Percentiles rank a stretch among this genome's conserved stretches.
Conservation (phyloP, 2,888 invertebrate genomes). For the Phania funesta region DNA sequence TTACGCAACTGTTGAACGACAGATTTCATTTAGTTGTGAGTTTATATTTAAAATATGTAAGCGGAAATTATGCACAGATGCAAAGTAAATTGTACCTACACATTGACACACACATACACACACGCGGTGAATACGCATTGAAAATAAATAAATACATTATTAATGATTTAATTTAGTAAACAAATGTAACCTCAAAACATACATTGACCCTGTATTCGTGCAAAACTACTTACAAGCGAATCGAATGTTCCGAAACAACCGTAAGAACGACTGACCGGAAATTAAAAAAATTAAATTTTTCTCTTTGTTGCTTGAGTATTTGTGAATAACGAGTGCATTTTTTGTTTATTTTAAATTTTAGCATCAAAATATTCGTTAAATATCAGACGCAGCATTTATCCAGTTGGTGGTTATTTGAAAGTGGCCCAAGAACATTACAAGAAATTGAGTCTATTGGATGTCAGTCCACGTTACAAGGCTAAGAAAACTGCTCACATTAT, state of each 20-base stretch:
- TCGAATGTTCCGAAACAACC: background rate
- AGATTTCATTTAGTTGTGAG: constrained; percentile 12
- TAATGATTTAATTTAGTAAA: constrained; percentile 18
- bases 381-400: constrained; percentile 75
- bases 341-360: constrained; percentile 60
- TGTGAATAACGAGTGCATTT: background rate
- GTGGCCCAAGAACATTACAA: constrained; percentile 74
- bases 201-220: constrained; percentile 56
- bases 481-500: constrained; percentile 72
- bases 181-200: constrained; percentile 62
- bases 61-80: constrained; percentile 45
- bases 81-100: background rate
- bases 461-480: constrained; percentile 76
- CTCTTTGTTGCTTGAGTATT: constrained; percentile 1
- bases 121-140: background rate
- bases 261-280: constrained; percentile 38
- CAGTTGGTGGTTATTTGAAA: constrained; percentile 77
- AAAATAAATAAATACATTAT: background rate
- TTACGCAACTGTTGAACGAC: constrained; percentile 1
- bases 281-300: constrained; percentile 10
- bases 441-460: constrained; percentile 73
- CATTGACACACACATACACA: background rate
- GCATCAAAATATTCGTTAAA: constrained; percentile 73
- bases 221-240: constrained; percentile 24
- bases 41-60: constrained; percentile 35